A percentile compares a stretch with the other conserved stretches of the same genome.
phyloP scores from a whole-genome alignment of 2,888 invertebrate genomes.

The Apotomis betuletana region DNA sequence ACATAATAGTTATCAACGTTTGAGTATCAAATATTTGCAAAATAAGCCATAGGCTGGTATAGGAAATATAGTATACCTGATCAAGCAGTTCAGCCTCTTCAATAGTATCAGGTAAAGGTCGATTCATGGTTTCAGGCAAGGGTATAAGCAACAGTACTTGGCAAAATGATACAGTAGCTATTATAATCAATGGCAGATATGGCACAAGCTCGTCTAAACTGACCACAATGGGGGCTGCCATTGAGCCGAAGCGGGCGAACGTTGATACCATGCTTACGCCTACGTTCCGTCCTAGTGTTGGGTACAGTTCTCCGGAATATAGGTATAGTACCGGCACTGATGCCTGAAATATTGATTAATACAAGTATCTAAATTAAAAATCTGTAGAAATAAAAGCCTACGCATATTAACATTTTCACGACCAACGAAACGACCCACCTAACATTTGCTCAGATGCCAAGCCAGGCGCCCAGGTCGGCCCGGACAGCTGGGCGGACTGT shows the following conservation, averaged over 20 bases:
- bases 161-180: slow-evolving; percentile 60
- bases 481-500: too few species aligned
- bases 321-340: slow-evolving; percentile 85
- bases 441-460: too few species aligned
- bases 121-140: slow-evolving; percentile 76
- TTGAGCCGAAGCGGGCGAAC: slow-evolving; percentile 90
- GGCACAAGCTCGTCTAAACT: slow-evolving; percentile 57
- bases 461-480: too few species aligned
- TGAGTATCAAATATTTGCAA: not conserved
- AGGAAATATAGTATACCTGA: slow-evolving; percentile 39
- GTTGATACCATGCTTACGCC: slow-evolving; percentile 89
- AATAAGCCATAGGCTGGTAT: not conserved
- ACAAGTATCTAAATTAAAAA: not conserved
- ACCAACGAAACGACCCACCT: too few species aligned
- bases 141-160: slow-evolving; percentile 68
- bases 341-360: slow-evolving; percentile 63
- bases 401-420: too few species aligned
- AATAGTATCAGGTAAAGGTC: slow-evolving; percentile 79
- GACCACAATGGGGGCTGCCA: slow-evolving; percentile 80
- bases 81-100: slow-evolving; percentile 72
- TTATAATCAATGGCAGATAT: slow-evolving; percentile 64
- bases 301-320: slow-evolving; percentile 90
- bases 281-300: slow-evolving; percentile 89
- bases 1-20: not conserved
- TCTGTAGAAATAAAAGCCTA: not conserved